Evolutionary conservation across 2,888 invertebrate genomes (phyloP), one percentile per base, ranked within the genome.

Genomic region (Therioaphis trifolii): DNA sequence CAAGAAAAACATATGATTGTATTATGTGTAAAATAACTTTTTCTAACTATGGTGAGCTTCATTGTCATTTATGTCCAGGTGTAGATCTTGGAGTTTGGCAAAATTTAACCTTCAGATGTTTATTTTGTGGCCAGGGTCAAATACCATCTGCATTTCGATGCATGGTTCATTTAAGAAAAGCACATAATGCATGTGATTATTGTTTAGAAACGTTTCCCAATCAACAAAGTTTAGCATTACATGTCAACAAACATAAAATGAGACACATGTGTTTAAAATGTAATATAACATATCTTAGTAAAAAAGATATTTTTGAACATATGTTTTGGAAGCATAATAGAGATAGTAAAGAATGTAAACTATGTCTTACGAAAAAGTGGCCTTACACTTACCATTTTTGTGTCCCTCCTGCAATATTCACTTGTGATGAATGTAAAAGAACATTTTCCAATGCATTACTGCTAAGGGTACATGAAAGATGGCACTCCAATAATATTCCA

Each of bases 271-370:
- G 96, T 88, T 96, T 95, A 88, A 92, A 95, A 35, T 96, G 96
- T 88, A 95, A 95, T 49, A 94, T 96, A 85, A 93, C 96, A 0
- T 96, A 96, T 88, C 92, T 95, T 86, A 96, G 95, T 89, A 95
- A 95, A 88, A 93, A 93, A 80, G 95, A 96, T 87, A 96, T 96
- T 85, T 95, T 94, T 21, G 95, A 95, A 88, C 96, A 96, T 89
- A 90, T 96, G 84, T 96, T 95, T 88, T 96, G 96, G 96, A 96
- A 96, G 89, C 96, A 96, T 88, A 96, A 96, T 29, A 96, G 96
- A 2, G 95, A 96, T 88, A 95, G 95, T 89, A 93, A 94, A 3
- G 89, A 93, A 52, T 96, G 96, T 88, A 95, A 95, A 88, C 93
- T 92, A 87, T 96, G 96, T 88, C 89, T 95, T 77, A 95, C 96